Base-by-base conservation (phyloP, 2,888 invertebrate species). In the Drosophila borborema region DNA sequence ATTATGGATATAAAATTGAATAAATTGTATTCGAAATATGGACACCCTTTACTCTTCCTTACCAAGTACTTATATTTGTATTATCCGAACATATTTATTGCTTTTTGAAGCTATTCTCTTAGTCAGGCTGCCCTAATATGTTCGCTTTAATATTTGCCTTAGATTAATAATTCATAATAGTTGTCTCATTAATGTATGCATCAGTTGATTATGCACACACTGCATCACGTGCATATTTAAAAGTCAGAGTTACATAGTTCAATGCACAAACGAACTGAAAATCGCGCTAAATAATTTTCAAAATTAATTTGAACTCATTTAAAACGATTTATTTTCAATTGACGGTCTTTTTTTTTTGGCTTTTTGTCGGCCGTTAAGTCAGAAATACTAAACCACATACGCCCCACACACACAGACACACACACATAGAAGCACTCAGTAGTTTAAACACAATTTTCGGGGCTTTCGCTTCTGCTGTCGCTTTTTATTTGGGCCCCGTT, bases 281-380 rank as follows among this genome's bases (percentile, higher is more conserved):
- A 80, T 56, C 40, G 60, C 70, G 71, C 72, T 70, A 63, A 82
- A 80, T 69, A 53, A 66, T 60, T 75, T 71, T 51, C 41, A 28
- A 71, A 66, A 77, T 72, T 71, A 63, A 80, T 81, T 77, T 74
- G 64, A 61, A 63, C 66, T 72, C 49, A 60, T 74, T 69, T 71
- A 48, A 55, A 43, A 49, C 31, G 31, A 48, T 83, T 58, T 66
- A 65, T 53, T 71, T 41, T 41, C 41, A 41, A n/a, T 41, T 41
- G n/a, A n/a, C 8, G 41, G 41, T 7, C 8, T n/a, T n/a, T 40
- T 41, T n/a, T 40, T 41, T 41, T 73, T 56, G 6, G 34, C 20
- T 20, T 20, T 28, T 28, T 28, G 28, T 28, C 28, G 34, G 45
- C 8, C 49, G 40, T 10, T 8, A 23, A 55, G 36, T 31, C 45